A percentile compares a stretch with the other conserved stretches of the same genome.
phyloP scores from a whole-genome alignment of 2,113 vertebrate genomes.

The Saguinus imperator region DNA sequence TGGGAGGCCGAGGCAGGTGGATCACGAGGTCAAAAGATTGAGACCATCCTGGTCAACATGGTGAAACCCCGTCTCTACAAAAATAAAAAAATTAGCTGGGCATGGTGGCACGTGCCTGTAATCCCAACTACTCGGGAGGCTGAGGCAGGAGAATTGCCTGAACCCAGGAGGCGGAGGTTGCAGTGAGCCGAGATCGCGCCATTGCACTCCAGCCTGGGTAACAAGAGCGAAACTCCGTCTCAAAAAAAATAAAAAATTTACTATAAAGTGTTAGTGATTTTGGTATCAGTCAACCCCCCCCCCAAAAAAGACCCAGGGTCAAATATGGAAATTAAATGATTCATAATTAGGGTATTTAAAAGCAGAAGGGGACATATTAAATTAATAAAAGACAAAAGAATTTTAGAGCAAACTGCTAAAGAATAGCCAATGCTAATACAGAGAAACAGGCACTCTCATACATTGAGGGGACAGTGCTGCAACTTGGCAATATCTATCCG shows the following conservation, averaged over 20 bases:
- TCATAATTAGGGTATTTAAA: conserved; percentile 27
- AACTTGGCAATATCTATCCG: not conserved
- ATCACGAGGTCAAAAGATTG: no score
- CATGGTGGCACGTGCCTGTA: no score
- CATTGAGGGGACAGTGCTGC: not conserved
- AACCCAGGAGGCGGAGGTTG: no score
- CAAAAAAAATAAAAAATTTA: not conserved
- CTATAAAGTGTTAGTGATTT: not conserved
- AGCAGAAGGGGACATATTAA: not conserved
- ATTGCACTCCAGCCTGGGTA: no score
- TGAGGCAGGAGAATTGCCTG: no score
- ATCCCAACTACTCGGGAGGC: no score
- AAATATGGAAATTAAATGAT: not conserved
- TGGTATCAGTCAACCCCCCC: not conserved
- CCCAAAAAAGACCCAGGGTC: not conserved
- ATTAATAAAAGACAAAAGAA: not conserved
- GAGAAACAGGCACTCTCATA: not conserved
- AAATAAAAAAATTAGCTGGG: no score
- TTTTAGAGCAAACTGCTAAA: conserved; percentile 1
- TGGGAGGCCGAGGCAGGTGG: no score
- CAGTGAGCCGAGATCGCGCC: no score
- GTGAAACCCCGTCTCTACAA: no score
- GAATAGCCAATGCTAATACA: not conserved
- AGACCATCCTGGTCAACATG: no score
- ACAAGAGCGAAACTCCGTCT: no score